Percentiles rank a stretch among this genome's conserved stretches.
phyloP scores from a whole-genome alignment of 2,888 invertebrate species.

The Bombyx huttoni region DNA sequence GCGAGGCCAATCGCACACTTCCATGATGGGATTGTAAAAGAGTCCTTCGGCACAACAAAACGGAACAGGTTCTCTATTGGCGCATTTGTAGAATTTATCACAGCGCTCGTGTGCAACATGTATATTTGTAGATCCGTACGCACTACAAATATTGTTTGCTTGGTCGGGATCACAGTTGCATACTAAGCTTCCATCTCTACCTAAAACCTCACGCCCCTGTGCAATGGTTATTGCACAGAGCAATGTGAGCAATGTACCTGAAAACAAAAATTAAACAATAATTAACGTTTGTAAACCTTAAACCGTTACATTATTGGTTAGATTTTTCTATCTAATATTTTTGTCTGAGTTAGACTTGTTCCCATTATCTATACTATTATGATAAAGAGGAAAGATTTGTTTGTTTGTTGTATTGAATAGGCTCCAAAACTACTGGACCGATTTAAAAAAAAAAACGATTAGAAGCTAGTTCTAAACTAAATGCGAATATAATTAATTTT shows the following conservation, averaged over 20 bases:
- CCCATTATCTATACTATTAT: too few relatives aligned
- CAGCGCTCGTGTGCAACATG: constrained; percentile 22
- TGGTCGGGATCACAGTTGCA: constrained; percentile 22
- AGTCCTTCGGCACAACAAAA: constrained; percentile 14
- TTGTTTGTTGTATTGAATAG: too few relatives aligned
- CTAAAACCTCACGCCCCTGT: constrained; percentile 17
- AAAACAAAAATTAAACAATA: constrained; percentile 12
- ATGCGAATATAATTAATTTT: too few relatives aligned
- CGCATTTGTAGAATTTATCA: constrained; percentile 23
- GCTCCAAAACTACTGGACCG: too few relatives aligned
- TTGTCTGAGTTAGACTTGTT: too few relatives aligned
- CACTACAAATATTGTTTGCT: constrained; percentile 19
- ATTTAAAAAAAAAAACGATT: too few relatives aligned
- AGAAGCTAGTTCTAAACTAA: too few relatives aligned
- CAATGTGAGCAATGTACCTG: constrained; percentile 31
- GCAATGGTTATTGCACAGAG: constrained; percentile 34
- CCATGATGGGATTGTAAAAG: constrained; percentile 16
- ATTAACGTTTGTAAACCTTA: background rate
- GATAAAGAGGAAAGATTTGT: too few relatives aligned
- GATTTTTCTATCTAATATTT: too few relatives aligned
- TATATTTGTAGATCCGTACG: constrained; percentile 17
- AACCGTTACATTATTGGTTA: background rate
- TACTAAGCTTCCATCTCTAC: constrained; percentile 15
- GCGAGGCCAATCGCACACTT: constrained; percentile 23
- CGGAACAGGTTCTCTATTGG: constrained; percentile 16